Base-by-base conservation (phyloP, 2,797 vertebrate genomes). In the Urocyon cinereoargenteus region DNA sequence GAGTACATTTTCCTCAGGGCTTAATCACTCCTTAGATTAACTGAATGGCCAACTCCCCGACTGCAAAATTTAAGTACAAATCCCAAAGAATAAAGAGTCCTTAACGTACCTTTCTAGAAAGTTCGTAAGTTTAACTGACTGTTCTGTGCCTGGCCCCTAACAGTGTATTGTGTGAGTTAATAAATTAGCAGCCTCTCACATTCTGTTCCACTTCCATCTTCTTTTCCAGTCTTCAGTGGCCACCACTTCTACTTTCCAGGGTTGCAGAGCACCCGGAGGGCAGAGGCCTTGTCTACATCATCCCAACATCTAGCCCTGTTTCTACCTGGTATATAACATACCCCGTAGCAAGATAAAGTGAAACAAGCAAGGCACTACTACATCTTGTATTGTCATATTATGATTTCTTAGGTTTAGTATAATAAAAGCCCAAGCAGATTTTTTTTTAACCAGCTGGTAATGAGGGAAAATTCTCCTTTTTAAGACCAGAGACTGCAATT, bases 1-100 rank as follows among this genome's bases (percentile, higher is more conserved):
- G 53, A 97, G 78, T 31, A 64, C 55, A 31, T 91, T 96, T 95
- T 96, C 85, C 92, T 88, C 61, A 57, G 64, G 45, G 51, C 62
- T 89, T 98, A 94, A 96, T 95, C 86, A 91, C 28, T 85, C 40
- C 49, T 90, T 95, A 96, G 51, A 92, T 95, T 93, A 96, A 97
- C 21, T 64, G 82, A 97, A 92, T 28, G 36, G 77, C 49, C 81
- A 95, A 62, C 62, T 90, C 81, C 28, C 66, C 91, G 55, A 88
- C 53, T 82, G 61, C 13, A 91, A 97, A 89, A 85, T 36, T 81
- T 2, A 94, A 96, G 45, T 68, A 36, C 51, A 91, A 96, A 84
- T 19, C 26, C 61, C 51, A 61, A 73, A 90, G 57, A 97, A 95
- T 72, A 84, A 79, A 88, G 82, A 93, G 82, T 73, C 36, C 36